phyloP scores from a whole-genome alignment of 1,140 invertebrate genomes.

The Pseudoatta argentina region DNA sequence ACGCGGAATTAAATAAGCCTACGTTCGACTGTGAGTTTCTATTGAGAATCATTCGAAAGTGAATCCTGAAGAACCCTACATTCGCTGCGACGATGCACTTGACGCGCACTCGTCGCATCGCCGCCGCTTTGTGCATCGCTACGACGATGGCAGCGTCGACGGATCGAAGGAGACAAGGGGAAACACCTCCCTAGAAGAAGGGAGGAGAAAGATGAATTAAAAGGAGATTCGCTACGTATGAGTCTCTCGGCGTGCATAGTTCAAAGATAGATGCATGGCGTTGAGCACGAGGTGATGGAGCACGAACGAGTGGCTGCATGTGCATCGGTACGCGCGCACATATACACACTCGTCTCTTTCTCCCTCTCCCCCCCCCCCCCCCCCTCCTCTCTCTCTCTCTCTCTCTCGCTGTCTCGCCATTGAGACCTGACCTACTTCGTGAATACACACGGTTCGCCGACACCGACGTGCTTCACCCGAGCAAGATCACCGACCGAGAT shows the following conservation, averaged over 20 bases:
- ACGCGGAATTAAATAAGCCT: conserved; percentile 1
- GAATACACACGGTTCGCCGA: conserved; percentile 71
- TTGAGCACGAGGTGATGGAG: conserved; percentile 7
- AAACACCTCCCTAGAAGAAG: not conserved
- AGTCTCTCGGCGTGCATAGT: conserved; percentile 69
- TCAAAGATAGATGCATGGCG: conserved; percentile 74
- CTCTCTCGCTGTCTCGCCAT: conserved; percentile 66
- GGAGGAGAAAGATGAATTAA: conserved; percentile 2
- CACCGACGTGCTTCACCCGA: conserved; percentile 68
- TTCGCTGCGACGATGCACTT: conserved; percentile 3
- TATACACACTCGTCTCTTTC: conserved; percentile 33
- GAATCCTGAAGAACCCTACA: conserved; percentile 47
- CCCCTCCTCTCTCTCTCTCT: not conserved
- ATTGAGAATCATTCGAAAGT: conserved; percentile 13
- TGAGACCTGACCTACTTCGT: conserved; percentile 81
- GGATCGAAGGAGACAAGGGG: conserved; percentile 30
- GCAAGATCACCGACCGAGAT: conserved; percentile 72
- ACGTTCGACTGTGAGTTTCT: not conserved
- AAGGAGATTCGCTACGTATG: conserved; percentile 16
- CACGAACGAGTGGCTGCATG: conserved; percentile 51
- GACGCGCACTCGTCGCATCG: conserved; percentile 34
- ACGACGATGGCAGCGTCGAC: not conserved
- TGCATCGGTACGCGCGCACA: conserved; percentile 55
- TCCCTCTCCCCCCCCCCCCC: not conserved
- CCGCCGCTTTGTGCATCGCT: conserved; percentile 25